Evolutionary conservation across 1,140 invertebrate species (phyloP).

Genomic region (Dendrolimus punctatus): DNA sequence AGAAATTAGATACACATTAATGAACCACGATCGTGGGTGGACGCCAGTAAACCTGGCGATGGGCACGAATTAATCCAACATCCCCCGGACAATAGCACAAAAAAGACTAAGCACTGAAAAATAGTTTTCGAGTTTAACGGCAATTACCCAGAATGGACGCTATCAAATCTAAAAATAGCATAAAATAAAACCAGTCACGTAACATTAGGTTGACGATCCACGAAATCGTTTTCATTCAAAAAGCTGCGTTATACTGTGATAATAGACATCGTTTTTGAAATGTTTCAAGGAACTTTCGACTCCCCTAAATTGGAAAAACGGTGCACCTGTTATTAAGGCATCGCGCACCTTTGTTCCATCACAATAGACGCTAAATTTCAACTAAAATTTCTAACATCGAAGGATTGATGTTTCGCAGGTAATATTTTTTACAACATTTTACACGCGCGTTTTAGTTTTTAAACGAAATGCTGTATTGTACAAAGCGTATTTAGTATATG

Average conservation of each 20-base stretch:
- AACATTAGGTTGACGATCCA: conserved; percentile 20
- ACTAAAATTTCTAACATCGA: conserved; percentile 50
- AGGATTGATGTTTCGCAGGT: conserved; percentile 32
- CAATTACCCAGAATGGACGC: conserved; percentile 55
- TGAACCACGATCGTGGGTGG: conserved; percentile 52
- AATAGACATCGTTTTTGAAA: too few relatives aligned
- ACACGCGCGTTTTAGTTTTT: neutral
- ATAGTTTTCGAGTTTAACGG: conserved; percentile 48
- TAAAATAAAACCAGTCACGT: conserved; percentile 60
- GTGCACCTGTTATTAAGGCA: conserved; percentile 67
- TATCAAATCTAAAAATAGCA: conserved; percentile 48
- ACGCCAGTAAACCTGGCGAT: too few relatives aligned
- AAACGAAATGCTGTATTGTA: too few relatives aligned
- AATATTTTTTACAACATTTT: conserved; percentile 37
- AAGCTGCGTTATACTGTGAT: too few relatives aligned
- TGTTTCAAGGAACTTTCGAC: too few relatives aligned
- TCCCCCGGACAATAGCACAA: conserved; percentile 32
- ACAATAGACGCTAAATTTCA: conserved; percentile 65
- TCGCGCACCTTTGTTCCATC: conserved; percentile 53
- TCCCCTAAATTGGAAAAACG: conserved; percentile 38
- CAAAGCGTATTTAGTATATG: too few relatives aligned
- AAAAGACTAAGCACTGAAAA: conserved; percentile 47
- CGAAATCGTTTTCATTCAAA: neutral
- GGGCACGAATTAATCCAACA: conserved; percentile 36
- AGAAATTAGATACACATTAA: conserved; percentile 59